Conservation (phyloP, 1,140 invertebrate genomes). For the Uloborus diversus region DNA sequence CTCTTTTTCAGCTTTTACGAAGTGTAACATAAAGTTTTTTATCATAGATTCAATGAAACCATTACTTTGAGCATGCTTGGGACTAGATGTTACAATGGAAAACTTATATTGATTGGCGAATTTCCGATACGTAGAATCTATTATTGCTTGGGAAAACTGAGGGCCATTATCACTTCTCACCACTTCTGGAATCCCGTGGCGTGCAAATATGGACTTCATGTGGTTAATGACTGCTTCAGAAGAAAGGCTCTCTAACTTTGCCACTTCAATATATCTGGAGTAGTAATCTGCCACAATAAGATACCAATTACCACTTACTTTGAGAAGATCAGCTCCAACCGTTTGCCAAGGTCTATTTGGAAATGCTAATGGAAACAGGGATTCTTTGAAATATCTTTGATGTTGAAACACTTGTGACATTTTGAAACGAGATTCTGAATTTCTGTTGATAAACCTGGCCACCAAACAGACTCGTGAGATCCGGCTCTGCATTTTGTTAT, state of each 20-base stretch:
- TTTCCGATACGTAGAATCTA: background rate
- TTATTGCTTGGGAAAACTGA: background rate
- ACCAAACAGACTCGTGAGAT: background rate
- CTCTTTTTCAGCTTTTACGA: background rate
- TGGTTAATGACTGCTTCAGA: background rate
- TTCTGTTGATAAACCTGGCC: background rate
- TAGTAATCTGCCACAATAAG: background rate
- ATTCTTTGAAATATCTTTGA: background rate
- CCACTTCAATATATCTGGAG: background rate
- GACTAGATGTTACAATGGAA: background rate
- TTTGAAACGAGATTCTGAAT: background rate
- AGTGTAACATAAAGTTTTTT: background rate
- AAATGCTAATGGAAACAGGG: background rate
- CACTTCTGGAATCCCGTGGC: background rate
- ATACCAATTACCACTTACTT: background rate
- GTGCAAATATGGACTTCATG: constrained; percentile 1
- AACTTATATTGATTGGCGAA: background rate
- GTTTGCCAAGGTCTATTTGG: background rate
- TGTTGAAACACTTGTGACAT: background rate
- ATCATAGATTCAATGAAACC: background rate
- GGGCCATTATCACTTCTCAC: background rate
- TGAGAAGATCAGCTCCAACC: background rate
- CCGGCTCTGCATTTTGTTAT: constrained; percentile 4
- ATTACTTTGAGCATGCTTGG: background rate
- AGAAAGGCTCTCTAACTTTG: background rate